phyloP scores from a whole-genome alignment of 2,113 vertebrate species.

The Passerina amoena region DNA sequence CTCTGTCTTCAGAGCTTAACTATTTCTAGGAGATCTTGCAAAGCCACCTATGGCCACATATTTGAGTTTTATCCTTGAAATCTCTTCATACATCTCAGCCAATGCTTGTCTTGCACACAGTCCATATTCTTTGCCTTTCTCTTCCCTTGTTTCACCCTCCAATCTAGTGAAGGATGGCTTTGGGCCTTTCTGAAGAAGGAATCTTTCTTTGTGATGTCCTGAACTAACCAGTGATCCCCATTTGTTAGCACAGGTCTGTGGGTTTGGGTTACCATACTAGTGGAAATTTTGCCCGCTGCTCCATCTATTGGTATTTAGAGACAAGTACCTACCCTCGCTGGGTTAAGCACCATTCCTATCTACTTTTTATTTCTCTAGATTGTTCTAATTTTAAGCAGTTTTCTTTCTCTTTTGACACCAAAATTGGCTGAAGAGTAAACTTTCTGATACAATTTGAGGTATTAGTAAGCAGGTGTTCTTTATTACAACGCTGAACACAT shows the following conservation, averaged over 20 bases:
- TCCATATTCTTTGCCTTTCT: not conserved
- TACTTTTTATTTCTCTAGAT: not conserved
- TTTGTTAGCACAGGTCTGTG: not conserved
- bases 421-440: not conserved
- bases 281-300: not conserved
- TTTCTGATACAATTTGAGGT: not conserved
- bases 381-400: not conserved
- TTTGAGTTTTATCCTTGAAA: not conserved
- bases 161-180: not conserved
- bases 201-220: not conserved
- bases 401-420: not conserved
- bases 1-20: not conserved
- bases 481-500: rapidly evolving
- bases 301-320: not conserved
- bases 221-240: not conserved
- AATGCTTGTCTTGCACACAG: not conserved
- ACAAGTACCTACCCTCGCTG: not conserved
- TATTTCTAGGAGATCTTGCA: not conserved
- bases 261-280: not conserved
- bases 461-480: not conserved
- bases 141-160: not conserved
- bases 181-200: not conserved
- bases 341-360: not conserved
- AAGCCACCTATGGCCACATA: not conserved
- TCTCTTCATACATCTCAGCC: not conserved